Evolutionary conservation across 2,797 vertebrate genomes (phyloP), one percentile per base, ranked within the genome.

Genomic region (Lagocephalus sceleratus): DNA sequence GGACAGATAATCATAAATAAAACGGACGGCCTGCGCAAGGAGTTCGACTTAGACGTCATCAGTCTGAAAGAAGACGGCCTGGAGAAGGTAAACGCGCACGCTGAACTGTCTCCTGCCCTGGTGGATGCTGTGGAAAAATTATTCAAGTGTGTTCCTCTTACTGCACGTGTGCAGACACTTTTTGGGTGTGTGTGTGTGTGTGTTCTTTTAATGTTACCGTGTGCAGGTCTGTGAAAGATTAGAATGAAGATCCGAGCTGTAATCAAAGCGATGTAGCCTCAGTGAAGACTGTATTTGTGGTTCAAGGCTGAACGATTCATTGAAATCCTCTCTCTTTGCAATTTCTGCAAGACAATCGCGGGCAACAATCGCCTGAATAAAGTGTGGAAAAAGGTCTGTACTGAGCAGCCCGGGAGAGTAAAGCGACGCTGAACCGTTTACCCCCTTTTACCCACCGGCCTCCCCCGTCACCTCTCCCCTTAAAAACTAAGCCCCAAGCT

Each of bases 351-450:
- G 93, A 91, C 85, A 85, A 91, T 90, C 58, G 89, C 93, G 51
- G 90, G 88, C 77, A 90, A 88, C 91, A 93, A 81, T 81, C 92
- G 90, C 85, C 91, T 95, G 83, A 94, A 93, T 91, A 95, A 97
- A 94, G 94, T 95, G 59, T 97, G 95, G 94, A 95, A 94, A 88
- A 97, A 98, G 94, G 95, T 98, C 92, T 92, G 95, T 97, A 93
- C 86, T 68, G 50, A 69, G 81, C 45, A 72, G 63, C 59, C 53
- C 43, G 7, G 42, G 68, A 70, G 74, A 57, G 66, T 68, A 56
- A 75, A 71, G 57, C 47, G 73, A 42, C 52, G 55, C 26, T 74
- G 23, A 39, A 57, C 35, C 21, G 22, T 49, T 35, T 32, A 52
- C 63, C 50, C 16, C 12, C 46, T 68, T n/a, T n/a, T n/a, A n/a